phyloP scores from a whole-genome alignment of 2,113 vertebrate genomes.

The Boleophthalmus pectinirostris region DNA sequence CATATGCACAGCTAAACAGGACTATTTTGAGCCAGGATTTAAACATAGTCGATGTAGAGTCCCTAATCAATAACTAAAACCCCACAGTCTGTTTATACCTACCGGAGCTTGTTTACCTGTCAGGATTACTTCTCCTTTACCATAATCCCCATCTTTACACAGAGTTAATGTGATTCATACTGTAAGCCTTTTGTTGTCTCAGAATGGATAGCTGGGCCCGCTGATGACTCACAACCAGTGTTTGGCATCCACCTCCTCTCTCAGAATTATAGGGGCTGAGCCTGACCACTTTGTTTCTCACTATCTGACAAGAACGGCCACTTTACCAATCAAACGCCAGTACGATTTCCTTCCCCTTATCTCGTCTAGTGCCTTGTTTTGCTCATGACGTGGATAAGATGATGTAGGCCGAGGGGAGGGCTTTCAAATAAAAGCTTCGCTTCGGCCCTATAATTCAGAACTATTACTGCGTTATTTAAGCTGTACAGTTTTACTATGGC shows the following conservation, averaged over 20 bases:
- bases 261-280: neutral
- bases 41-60: neutral
- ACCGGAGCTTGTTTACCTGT: neutral
- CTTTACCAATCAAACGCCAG: constrained; percentile 5
- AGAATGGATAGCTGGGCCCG: neutral
- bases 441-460: neutral
- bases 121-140: neutral
- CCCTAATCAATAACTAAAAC: neutral
- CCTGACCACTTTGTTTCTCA: neutral
- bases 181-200: neutral
- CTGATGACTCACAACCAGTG: constrained; percentile 9
- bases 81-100: neutral
- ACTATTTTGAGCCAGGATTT: no score
- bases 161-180: constrained; percentile 1
- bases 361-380: neutral
- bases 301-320: constrained; percentile 2
- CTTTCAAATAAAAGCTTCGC: neutral
- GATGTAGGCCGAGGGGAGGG: neutral
- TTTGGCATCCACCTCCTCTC: neutral
- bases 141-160: neutral
- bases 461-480: neutral
- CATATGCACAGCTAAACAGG: no score
- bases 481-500: neutral
- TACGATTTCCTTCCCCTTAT: constrained; percentile 1
- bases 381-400: neutral